Base-by-base conservation (phyloP, 2,888 invertebrate genomes). In the Mycogona germanica region DNA sequence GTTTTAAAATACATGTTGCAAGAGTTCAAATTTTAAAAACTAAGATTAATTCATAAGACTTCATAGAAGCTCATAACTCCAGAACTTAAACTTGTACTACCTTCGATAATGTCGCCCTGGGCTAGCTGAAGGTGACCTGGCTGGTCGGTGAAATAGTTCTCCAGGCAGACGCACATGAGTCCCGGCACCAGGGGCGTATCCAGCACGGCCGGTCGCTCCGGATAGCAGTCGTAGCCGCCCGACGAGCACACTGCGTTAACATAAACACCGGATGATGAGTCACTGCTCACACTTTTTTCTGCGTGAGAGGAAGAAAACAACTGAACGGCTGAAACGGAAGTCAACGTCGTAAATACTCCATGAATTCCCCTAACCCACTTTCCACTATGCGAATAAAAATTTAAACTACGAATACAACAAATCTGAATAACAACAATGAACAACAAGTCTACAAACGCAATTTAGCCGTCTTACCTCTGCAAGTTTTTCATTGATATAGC, bases 281-380 rank as follows among this genome's bases (percentile, higher is more conserved):
- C 88, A 72, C 87, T 88, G 59, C 86, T 86, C 66, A 87, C 78
- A 70, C 87, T 87, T 75, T 89, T 89, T 78, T 89, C 89, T 89
- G 78, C 67, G 75, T 76, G 65, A 65, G 66, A 70, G 67, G 70
- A 68, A 65, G 69, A 70, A 59, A 69, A 68, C 7, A 45, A 28
- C 37, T 56, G 23, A 41, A 41, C 19, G 9, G 50, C 4, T 51
- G 19, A 23, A 29, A 42, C 47, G 28, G 28, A n/a, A n/a, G n/a
- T n/a, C n/a, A n/a, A n/a, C n/a, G n/a, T n/a, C n/a, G n/a, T n/a
- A n/a, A n/a, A n/a, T n/a, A n/a, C n/a, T n/a, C n/a, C n/a, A n/a
- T n/a, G n/a, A n/a, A n/a, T n/a, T n/a, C n/a, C n/a, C n/a, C n/a
- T n/a, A n/a, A n/a, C n/a, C n/a, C n/a, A n/a, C n/a, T n/a, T n/a